phyloP scores from a whole-genome alignment of 2,888 invertebrate genomes.

The Tenthredo notha region DNA sequence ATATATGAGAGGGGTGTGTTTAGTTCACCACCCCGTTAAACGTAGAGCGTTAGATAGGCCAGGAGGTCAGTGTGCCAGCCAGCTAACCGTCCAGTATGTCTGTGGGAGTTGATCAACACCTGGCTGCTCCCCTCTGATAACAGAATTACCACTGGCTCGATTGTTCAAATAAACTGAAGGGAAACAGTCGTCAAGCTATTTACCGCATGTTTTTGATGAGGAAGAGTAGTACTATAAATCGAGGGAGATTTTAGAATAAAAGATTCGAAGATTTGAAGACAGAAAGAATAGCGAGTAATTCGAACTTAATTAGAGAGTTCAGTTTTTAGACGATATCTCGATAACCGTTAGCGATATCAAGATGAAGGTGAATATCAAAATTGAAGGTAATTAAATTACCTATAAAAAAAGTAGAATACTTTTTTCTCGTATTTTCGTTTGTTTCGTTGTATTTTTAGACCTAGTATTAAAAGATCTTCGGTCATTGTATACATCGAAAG shows the following conservation, averaged over 20 bases:
- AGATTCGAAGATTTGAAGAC: neutral
- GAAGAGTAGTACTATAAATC: neutral
- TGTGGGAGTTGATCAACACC: constrained; percentile 35
- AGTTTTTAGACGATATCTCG: neutral
- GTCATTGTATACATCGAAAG: neutral
- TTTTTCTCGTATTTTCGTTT: neutral
- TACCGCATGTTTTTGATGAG: neutral
- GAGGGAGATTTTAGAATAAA: neutral
- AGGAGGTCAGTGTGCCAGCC: constrained; percentile 43
- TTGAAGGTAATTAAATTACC: neutral
- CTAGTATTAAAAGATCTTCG: neutral
- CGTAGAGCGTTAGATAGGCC: constrained; percentile 20
- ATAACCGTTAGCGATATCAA: neutral
- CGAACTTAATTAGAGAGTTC: neutral
- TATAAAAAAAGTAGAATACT: neutral
- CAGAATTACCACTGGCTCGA: constrained; percentile 72
- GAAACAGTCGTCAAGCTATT: neutral
- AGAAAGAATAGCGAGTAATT: neutral
- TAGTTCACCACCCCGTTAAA: neutral
- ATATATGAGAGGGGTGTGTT: neutral
- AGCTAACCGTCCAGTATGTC: neutral
- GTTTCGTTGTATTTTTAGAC: neutral
- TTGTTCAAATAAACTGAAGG: constrained; percentile 31
- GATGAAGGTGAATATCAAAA: neutral
- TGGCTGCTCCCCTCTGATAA: constrained; percentile 71